Percentiles rank a stretch among this genome's conserved stretches.
Evolutionary conservation across 2,888 invertebrate species (phyloP).

Genomic region (Bibio marci): DNA sequence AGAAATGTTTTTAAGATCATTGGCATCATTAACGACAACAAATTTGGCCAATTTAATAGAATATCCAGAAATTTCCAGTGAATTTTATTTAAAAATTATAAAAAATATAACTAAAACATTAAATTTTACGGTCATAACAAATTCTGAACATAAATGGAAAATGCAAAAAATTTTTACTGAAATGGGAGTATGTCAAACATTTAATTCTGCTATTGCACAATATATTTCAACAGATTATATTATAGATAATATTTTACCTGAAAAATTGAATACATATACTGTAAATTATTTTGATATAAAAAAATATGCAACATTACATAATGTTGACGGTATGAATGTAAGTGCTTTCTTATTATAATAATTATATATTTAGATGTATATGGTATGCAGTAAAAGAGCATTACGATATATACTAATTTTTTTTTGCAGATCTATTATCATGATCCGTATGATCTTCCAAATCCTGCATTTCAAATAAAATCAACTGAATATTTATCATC

Average conservation of each 20-base stretch:
- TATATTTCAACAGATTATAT: conserved; percentile 7
- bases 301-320: conserved; percentile 5
- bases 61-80: not conserved
- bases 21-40: not conserved
- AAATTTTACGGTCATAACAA: not conserved
- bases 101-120: not conserved
- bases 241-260: conserved; percentile 1
- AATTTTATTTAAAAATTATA: not conserved
- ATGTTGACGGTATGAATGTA: conserved; percentile 6
- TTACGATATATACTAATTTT: not conserved
- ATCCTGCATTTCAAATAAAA: conserved; percentile 3
- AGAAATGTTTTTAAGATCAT: no score
- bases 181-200: conserved; percentile 19
- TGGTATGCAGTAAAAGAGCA: no score
- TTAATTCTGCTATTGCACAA: conserved; percentile 15
- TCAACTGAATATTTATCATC: conserved; percentile 4
- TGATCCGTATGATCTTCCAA: conserved; percentile 8
- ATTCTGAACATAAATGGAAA: conserved; percentile 5
- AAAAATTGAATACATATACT: conserved; percentile 2
- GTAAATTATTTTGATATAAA: conserved; percentile 8
- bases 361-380: no score
- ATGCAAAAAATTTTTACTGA: conserved; percentile 16
- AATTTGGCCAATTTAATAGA: no score
- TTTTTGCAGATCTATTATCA: conserved; percentile 10
- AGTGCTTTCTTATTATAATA: no score